A percentile compares a stretch with the other conserved stretches of the same genome.
phyloP scores from a whole-genome alignment of 1,140 invertebrate genomes.

The Camponotus floridanus region DNA sequence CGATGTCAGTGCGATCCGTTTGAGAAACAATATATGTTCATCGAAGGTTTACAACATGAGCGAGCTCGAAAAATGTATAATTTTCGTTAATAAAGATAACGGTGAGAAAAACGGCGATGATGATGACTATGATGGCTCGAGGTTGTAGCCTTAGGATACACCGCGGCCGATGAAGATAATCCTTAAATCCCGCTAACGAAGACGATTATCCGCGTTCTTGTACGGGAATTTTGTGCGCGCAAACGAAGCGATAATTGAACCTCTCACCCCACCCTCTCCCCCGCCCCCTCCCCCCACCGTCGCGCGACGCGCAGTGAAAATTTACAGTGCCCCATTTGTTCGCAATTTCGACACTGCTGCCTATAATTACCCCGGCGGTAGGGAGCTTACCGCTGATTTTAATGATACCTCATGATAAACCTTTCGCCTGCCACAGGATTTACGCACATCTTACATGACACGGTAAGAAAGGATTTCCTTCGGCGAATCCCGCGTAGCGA shows the following conservation, averaged over 20 bases:
- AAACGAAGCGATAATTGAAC: constrained; percentile 61
- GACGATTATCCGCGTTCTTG: constrained; percentile 41
- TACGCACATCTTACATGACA: constrained; percentile 55
- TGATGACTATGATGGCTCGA: neutral
- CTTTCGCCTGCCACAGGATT: constrained; percentile 47
- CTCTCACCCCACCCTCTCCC: neutral
- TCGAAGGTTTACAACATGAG: constrained; percentile 23
- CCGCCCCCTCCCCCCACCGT: neutral
- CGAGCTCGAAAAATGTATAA: constrained; percentile 34
- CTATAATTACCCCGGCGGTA: constrained; percentile 54
- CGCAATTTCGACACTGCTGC: constrained; percentile 43
- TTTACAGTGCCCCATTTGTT: constrained; percentile 60
- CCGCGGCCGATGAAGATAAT: constrained; percentile 19
- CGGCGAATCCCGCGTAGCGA: neutral
- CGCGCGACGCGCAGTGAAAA: constrained; percentile 53
- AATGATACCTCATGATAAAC: constrained; percentile 63
- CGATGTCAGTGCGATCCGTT: constrained; percentile 2
- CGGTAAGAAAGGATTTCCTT: constrained; percentile 53
- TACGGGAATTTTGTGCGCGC: constrained; percentile 24
- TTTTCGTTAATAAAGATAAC: constrained; percentile 64
- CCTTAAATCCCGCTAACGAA: constrained; percentile 54
- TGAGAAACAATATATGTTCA: constrained; percentile 28
- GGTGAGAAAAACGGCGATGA: constrained; percentile 19
- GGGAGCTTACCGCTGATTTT: constrained; percentile 57
- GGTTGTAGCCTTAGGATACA: constrained; percentile 22